Evolutionary conservation across 2,113 vertebrate genomes (phyloP), one percentile per base, ranked within the genome.

Genomic region (Hucho hucho): DNA sequence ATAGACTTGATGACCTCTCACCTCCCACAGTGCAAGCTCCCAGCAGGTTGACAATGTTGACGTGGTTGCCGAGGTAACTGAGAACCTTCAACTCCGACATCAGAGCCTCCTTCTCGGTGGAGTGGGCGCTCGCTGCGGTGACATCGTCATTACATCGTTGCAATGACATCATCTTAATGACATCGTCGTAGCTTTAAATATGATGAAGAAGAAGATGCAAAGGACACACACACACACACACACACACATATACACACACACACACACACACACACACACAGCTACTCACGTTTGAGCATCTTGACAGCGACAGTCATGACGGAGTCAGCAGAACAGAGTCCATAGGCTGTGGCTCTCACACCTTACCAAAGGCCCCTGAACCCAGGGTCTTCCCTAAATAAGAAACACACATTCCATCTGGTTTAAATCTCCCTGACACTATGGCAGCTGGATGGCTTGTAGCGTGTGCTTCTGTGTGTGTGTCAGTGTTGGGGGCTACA

Each of bases 11-110:
- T 73, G 28, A 53, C 49, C 22, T 22, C 89, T 89, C 79, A 98
- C 97, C 97, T 95, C 95, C 95, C 3, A 97, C 46, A 12, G 97
- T 98, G 90, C 97, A 98, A 0, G 97, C 97, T 81, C 96, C 97
- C 16, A 98, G 94, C 37, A 98, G 94, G 91, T 98, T 98, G 24
- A 98, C 97, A 0, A 98, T 98, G 81, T 98, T 98, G 90, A 97
- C 92, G 37, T 98, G 96, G 88, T 97, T 97, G 65, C 97, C 97
- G 18, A 98, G 95, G 90, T 98, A 98, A 90, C 95, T 97, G 79
- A 98, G 89, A 77, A 98, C 96, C 90, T 98, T 98, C 76, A 98
- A 94, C 86, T 98, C 97, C 6, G 97, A 98, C 97, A 98, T 98
- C 79, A 98, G 93, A 11, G 97, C 97, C 87, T 98, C 97, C 83